These are phyloP conservation scores for Triplophysa bombifrons DNA, from an alignment of 2,797 vertebrate genomes.

Conservation along the genomic window DNA sequence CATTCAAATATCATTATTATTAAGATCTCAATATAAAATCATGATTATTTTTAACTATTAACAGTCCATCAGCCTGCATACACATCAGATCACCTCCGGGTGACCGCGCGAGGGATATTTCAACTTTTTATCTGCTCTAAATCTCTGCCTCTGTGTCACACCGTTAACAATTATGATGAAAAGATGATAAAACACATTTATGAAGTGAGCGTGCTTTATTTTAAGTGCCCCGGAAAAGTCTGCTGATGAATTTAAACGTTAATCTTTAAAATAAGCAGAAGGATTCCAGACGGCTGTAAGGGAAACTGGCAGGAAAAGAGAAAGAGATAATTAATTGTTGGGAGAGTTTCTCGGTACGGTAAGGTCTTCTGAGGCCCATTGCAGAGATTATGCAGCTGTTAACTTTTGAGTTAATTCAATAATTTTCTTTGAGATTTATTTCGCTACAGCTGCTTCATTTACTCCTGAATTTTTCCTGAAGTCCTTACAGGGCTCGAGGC, in stretches of 20 bases:
- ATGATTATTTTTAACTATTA: not conserved
- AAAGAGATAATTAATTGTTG: slow-evolving; percentile 82
- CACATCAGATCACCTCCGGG: too few species aligned
- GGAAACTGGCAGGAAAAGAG: slow-evolving; percentile 62
- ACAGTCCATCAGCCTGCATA: not conserved
- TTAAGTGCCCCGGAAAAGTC: slow-evolving; percentile 68
- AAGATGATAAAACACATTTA: slow-evolving; percentile 70
- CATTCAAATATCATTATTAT: too few species aligned
- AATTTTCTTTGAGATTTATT: slow-evolving; percentile 67
- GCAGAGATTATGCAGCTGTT: slow-evolving; percentile 83
- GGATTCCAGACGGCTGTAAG: slow-evolving; percentile 73
- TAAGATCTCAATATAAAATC: not conserved
- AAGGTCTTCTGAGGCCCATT: slow-evolving; percentile 79
- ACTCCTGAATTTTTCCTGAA: slow-evolving; percentile 58
- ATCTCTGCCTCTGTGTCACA: slow-evolving; percentile 51
- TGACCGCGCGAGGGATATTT: not conserved
- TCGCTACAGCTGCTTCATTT: slow-evolving; percentile 47
- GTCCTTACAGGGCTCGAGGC: slow-evolving; percentile 64
- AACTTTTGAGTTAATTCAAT: slow-evolving; percentile 79
- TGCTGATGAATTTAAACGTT: slow-evolving; percentile 75
- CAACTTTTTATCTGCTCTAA: slow-evolving; percentile 15
- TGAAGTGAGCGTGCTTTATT: slow-evolving; percentile 61
- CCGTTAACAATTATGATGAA: slow-evolving; percentile 64
- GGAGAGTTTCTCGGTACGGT: slow-evolving; percentile 68
- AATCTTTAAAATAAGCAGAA: slow-evolving; percentile 77